These are phyloP conservation scores for Heliconius himera DNA, from an alignment of 1,140 invertebrate species.

Conservation along the genomic window DNA sequence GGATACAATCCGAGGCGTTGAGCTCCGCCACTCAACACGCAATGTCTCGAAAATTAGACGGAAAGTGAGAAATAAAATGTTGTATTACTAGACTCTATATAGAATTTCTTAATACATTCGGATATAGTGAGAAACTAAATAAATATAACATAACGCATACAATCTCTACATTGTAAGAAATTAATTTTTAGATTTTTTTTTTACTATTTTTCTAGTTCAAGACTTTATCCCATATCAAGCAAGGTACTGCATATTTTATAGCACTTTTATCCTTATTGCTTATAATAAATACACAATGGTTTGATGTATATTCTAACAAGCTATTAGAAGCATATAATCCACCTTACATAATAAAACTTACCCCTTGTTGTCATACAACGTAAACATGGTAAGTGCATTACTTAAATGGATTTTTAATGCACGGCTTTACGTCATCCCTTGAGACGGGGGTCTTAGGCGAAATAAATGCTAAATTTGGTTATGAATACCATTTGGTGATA, in stretches of 20 bases:
- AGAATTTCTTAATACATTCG: no score
- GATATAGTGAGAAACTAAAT: no score
- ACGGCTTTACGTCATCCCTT: slow-evolving; percentile 29
- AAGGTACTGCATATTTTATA: neutral
- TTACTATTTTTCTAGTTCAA: neutral
- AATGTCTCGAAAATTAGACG: no score
- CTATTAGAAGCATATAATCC: slow-evolving; percentile 8
- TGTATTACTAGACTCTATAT: no score
- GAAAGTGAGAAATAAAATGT: neutral
- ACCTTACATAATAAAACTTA: slow-evolving; percentile 9
- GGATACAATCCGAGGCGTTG: no score
- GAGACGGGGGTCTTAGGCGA: slow-evolving; percentile 16
- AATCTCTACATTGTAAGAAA: no score
- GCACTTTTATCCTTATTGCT: neutral
- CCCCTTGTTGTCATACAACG: slow-evolving; percentile 12
- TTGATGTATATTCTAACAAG: neutral
- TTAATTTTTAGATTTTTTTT: no score
- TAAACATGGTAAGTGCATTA: slow-evolving; percentile 50
- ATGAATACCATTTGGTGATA: slow-evolving; percentile 6
- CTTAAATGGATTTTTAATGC: slow-evolving; percentile 60
- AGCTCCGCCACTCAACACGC: no score
- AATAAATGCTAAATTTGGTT: slow-evolving; percentile 5
- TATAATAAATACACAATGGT: neutral
- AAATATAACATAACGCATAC: no score
- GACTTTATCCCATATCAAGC: neutral